These are phyloP conservation scores for Hymenochirus boettgeri DNA, from an alignment of 2,113 vertebrate genomes.

Conservation along the genomic window DNA sequence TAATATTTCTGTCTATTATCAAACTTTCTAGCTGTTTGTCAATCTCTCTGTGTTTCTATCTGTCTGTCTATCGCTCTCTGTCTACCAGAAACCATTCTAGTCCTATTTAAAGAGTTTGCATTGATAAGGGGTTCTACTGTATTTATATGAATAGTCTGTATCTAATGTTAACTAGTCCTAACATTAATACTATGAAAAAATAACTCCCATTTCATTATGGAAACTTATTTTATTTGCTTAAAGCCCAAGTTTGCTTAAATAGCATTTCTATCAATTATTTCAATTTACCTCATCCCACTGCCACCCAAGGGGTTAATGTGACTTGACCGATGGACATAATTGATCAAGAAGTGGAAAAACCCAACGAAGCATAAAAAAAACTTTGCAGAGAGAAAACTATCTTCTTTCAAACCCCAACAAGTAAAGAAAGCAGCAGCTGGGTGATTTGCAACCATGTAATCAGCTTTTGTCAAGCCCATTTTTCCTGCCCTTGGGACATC, in stretches of 20 bases:
- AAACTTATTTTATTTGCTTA: too few relatives aligned
- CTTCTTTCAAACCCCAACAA: slow-evolving; percentile 66
- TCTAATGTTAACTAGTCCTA: too few relatives aligned
- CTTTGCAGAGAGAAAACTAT: slow-evolving; percentile 67
- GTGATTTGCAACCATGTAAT: slow-evolving; percentile 96
- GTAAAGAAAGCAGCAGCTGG: slow-evolving; percentile 82
- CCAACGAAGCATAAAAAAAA: slow-evolving; percentile 53
- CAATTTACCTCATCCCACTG: slow-evolving; percentile 7
- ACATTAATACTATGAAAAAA: too few relatives aligned
- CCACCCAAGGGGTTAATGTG: slow-evolving; percentile 1
- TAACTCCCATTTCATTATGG: too few relatives aligned
- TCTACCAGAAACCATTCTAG: too few relatives aligned
- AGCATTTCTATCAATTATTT: neutral
- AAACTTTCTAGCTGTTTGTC: too few relatives aligned
- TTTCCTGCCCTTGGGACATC: slow-evolving; percentile 62
- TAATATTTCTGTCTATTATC: too few relatives aligned
- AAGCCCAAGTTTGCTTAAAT: neutral
- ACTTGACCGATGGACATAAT: slow-evolving; percentile 5
- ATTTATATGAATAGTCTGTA: too few relatives aligned
- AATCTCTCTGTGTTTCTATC: too few relatives aligned
- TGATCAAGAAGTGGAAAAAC: slow-evolving; percentile 22
- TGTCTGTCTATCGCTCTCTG: too few relatives aligned
- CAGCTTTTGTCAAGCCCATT: slow-evolving; percentile 81
- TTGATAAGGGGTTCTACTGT: too few relatives aligned
- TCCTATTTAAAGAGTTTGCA: too few relatives aligned